Evolutionary conservation across 2,888 invertebrate species (phyloP).

Genomic region (Melitaea athalia): DNA sequence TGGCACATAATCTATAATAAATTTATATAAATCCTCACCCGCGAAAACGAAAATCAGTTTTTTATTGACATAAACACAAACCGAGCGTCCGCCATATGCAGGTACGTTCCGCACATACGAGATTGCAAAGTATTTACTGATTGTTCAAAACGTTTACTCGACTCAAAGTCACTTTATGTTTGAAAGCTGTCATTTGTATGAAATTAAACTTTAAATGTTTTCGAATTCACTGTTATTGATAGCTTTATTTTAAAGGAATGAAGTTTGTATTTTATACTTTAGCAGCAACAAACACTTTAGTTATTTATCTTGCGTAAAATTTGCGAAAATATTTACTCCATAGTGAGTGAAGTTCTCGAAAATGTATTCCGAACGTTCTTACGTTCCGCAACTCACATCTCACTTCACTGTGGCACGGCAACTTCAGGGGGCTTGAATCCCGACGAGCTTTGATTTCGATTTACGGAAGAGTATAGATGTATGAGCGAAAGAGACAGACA

Average conservation of each 20-base stretch:
- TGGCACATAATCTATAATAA: slow-evolving; percentile 68
- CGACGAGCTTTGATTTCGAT: slow-evolving; percentile 83
- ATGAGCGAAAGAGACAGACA: slow-evolving; percentile 61
- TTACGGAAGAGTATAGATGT: slow-evolving; percentile 76
- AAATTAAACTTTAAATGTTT: slow-evolving; percentile 5
- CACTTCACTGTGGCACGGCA: slow-evolving; percentile 62
- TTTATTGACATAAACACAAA: slow-evolving; percentile 83
- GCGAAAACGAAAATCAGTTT: slow-evolving; percentile 80
- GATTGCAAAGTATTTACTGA: slow-evolving; percentile 44
- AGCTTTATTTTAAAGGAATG: neutral
- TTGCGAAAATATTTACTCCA: slow-evolving; percentile 8
- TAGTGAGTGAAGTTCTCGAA: slow-evolving; percentile 4
- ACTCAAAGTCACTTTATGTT: slow-evolving; percentile 26
- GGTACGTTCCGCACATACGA: slow-evolving; percentile 70
- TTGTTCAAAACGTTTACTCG: slow-evolving; percentile 41
- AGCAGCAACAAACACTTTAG: neutral
- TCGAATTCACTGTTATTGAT: neutral
- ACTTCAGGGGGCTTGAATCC: slow-evolving; percentile 72
- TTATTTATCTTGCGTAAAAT: neutral
- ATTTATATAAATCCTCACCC: slow-evolving; percentile 76
- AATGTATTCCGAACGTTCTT: slow-evolving; percentile 62
- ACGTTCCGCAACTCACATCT: slow-evolving; percentile 55
- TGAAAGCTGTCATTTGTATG: slow-evolving; percentile 46
- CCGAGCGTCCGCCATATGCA: slow-evolving; percentile 82
- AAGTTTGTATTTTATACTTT: neutral